phyloP scores from a whole-genome alignment of 2,113 vertebrate genomes.

The Psittacula cyanocephala region DNA sequence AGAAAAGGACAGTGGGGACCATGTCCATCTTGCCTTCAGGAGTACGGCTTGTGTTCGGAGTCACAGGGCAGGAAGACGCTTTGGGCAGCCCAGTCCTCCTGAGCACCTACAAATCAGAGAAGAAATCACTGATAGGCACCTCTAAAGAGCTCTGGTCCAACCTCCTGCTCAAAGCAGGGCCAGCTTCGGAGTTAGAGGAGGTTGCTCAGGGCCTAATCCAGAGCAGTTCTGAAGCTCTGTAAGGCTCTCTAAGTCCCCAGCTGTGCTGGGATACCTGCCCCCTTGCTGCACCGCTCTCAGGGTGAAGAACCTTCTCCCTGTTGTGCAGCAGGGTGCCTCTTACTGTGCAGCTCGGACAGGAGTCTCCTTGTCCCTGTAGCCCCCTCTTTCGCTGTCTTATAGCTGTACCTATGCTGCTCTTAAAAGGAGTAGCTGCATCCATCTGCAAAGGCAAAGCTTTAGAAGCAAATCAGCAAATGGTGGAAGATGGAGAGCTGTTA shows the following conservation, averaged over 20 bases:
- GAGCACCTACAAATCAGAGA: not conserved
- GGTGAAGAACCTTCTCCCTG: not conserved
- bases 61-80: not conserved
- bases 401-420: not conserved
- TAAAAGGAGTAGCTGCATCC: not conserved
- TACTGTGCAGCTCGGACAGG: not conserved
- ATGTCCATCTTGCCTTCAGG: accelerated
- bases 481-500: not conserved
- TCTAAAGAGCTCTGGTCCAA: not conserved
- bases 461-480: not conserved
- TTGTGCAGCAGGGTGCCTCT: not conserved
- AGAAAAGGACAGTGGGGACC: not conserved
- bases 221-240: not conserved
- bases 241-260: not conserved
- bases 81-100: not conserved
- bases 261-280: not conserved
- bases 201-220: not conserved
- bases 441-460: not conserved
- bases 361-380: not conserved
- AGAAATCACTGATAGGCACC: not conserved
- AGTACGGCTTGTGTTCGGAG: accelerated
- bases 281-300: accelerated
- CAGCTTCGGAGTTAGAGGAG: not conserved
- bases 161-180: not conserved
- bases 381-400: not conserved